Evolutionary conservation across 2,113 vertebrate species (phyloP).

Genomic region (Entelurus aequoreus): DNA sequence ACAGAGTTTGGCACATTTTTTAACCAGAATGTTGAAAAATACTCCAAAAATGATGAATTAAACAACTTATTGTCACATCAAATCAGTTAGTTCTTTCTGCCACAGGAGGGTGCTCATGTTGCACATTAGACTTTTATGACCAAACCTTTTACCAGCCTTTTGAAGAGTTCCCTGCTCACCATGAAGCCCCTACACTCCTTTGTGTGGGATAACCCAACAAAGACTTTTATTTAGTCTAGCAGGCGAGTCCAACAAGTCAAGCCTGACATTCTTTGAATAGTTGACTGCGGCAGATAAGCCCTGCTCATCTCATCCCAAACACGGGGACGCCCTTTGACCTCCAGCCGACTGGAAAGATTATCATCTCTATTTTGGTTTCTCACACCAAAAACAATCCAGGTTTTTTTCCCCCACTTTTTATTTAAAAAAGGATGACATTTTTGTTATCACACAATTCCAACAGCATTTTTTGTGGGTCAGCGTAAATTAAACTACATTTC

Average conservation of each 20-base stretch:
- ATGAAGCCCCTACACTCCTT: conserved; percentile 28
- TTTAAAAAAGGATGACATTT: conserved; percentile 48
- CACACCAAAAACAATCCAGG: conserved; percentile 1
- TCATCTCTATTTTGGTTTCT: conserved; percentile 34
- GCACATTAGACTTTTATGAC: neutral
- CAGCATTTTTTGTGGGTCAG: conserved; percentile 29
- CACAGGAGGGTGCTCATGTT: conserved; percentile 21
- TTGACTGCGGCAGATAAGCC: conserved; percentile 15
- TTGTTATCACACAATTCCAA: conserved; percentile 45
- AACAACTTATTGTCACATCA: no score
- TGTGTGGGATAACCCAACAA: neutral
- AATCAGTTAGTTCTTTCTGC: neutral
- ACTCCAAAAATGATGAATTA: no score
- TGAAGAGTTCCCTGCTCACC: conserved; percentile 26
- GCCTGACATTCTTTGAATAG: conserved; percentile 4
- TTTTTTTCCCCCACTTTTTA: conserved; percentile 42
- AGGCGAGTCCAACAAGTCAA: conserved; percentile 1
- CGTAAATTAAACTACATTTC: conserved; percentile 15
- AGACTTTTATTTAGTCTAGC: neutral
- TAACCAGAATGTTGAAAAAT: no score
- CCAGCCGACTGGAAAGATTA: conserved; percentile 50
- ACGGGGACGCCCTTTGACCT: conserved; percentile 31
- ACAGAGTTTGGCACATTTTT: no score
- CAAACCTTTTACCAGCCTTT: no score
- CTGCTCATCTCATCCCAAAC: conserved; percentile 50